These are phyloP conservation scores for Fulmarus glacialis DNA, from an alignment of 2,113 vertebrate genomes.

Conservation along the genomic window DNA sequence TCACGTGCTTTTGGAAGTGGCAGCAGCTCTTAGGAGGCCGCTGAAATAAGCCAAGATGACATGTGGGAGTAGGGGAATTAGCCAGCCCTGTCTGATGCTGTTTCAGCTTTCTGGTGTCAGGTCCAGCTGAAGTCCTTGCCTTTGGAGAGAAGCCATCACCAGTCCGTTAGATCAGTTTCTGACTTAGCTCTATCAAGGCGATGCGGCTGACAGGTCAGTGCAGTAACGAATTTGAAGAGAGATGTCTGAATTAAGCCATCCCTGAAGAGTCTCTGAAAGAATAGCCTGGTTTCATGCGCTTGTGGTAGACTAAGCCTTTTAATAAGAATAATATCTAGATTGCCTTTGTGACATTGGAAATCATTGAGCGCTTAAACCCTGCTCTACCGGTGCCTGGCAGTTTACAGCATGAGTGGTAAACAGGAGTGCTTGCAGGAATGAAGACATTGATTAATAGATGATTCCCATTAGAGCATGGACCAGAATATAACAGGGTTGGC, in stretches of 20 bases:
- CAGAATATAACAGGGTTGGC: not conserved
- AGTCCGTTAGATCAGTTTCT: not conserved
- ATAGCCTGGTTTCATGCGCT: not conserved
- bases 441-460: not conserved
- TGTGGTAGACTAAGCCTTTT: not conserved
- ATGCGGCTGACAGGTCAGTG: not conserved
- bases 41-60: conserved; percentile 5
- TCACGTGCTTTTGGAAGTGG: not conserved
- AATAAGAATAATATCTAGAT: not conserved
- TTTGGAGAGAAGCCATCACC: not conserved
- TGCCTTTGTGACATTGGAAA: not conserved
- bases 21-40: not conserved
- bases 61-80: not conserved
- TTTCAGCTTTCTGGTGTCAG: not conserved
- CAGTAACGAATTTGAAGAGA: not conserved
- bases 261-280: not conserved
- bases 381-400: not conserved
- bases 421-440: not conserved
- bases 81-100: not conserved
- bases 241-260: not conserved
- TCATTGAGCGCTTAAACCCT: not conserved
- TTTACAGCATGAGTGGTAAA: not conserved
- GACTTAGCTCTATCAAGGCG: not conserved
- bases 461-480: not conserved
- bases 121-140: not conserved